Percentiles rank a stretch among this genome's conserved stretches.
Evolutionary conservation across 2,113 vertebrate genomes (phyloP).

Genomic region (Fregata magnificens): DNA sequence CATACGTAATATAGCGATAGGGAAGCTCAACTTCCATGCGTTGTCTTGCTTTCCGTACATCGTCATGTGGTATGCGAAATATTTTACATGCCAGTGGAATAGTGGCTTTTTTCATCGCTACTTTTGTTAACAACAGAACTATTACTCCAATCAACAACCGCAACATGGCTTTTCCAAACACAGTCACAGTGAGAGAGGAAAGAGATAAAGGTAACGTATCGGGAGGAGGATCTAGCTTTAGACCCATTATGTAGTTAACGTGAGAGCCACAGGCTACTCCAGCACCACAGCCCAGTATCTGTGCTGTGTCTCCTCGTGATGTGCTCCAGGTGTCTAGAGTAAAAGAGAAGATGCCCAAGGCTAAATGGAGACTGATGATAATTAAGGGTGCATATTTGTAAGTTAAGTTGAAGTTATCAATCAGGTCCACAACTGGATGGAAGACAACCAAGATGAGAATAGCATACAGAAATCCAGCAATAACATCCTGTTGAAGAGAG

Average conservation of each 20-base stretch:
- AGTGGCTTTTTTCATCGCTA: conserved; percentile 87
- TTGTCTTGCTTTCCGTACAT: conserved; percentile 86
- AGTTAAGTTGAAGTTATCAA: conserved; percentile 89
- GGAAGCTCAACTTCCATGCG: conserved; percentile 95
- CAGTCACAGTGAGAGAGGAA: conserved; percentile 68
- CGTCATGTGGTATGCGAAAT: conserved; percentile 67
- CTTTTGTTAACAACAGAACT: conserved; percentile 78
- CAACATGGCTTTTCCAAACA: conserved; percentile 75
- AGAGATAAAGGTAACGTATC: conserved; percentile 76
- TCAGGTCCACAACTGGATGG: conserved; percentile 84
- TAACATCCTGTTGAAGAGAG: conserved; percentile 84
- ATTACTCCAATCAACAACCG: conserved; percentile 82
- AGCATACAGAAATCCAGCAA: conserved; percentile 89
- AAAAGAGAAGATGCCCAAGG: conserved; percentile 91
- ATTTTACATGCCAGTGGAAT: conserved; percentile 87
- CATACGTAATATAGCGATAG: conserved; percentile 92
- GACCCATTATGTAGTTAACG: conserved; percentile 76
- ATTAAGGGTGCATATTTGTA: conserved; percentile 84
- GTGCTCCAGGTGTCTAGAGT: conserved; percentile 98
- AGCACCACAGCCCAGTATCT: conserved; percentile 92
- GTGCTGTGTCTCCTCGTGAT: conserved; percentile 91
- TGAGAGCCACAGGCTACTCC: conserved; percentile 91
- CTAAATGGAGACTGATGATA: conserved; percentile 87
- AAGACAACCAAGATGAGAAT: conserved; percentile 86
- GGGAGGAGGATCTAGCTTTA: conserved; percentile 78